These are phyloP conservation scores for Ostrea denselamellosa DNA, from an alignment of 1,140 invertebrate genomes.

Conservation along the genomic window DNA sequence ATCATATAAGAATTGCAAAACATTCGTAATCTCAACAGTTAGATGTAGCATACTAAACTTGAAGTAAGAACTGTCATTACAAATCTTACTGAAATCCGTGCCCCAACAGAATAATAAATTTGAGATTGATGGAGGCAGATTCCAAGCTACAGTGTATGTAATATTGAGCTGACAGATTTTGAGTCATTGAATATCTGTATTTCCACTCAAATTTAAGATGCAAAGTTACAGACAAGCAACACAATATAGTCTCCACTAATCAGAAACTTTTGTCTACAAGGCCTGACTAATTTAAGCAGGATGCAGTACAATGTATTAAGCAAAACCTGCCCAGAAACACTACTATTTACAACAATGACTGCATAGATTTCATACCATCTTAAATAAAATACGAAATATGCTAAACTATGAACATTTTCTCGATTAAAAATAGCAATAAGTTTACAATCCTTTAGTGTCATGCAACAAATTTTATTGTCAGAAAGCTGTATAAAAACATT, in stretches of 20 bases:
- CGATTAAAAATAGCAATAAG: background rate
- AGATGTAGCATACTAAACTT: background rate
- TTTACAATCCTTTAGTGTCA: background rate
- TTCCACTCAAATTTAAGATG: background rate
- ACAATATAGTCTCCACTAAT: background rate
- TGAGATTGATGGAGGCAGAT: background rate
- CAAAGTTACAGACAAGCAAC: background rate
- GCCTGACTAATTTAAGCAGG: background rate
- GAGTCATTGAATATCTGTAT: background rate
- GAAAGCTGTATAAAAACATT: background rate
- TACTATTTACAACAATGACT: background rate
- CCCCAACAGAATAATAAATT: background rate
- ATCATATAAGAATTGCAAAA: background rate
- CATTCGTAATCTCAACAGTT: background rate
- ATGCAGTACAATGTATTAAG: background rate
- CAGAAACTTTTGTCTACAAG: background rate
- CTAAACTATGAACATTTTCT: background rate
- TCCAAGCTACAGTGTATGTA: background rate
- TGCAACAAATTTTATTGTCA: background rate
- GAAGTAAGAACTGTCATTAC: background rate
- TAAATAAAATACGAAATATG: background rate
- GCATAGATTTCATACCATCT: slow-evolving; percentile 1
- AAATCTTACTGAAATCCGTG: background rate
- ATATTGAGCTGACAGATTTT: background rate
- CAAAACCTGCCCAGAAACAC: background rate